These are phyloP conservation scores for Channa argus DNA, from an alignment of 2,113 vertebrate species.

Conservation along the genomic window DNA sequence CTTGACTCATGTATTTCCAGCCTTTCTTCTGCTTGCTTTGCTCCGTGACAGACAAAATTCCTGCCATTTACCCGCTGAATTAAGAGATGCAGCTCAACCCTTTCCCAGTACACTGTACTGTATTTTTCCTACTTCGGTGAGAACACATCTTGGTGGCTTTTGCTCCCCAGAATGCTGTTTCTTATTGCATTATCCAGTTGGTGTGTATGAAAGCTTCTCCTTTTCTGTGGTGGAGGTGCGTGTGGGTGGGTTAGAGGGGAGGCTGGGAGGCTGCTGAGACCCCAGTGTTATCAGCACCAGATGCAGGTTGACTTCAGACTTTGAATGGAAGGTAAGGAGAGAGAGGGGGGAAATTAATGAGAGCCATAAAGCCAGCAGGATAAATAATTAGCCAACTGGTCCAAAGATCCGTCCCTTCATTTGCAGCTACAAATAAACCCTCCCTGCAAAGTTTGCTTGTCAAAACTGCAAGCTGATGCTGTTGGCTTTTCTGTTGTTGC, in stretches of 20 bases:
- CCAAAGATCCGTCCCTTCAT: constrained; percentile 72
- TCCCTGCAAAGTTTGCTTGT: constrained; percentile 68
- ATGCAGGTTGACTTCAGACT: constrained; percentile 83
- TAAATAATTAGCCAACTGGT: constrained; percentile 84
- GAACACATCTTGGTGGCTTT: constrained; percentile 59
- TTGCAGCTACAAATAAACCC: constrained; percentile 70
- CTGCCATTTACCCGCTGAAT: constrained; percentile 17
- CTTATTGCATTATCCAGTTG: constrained; percentile 67
- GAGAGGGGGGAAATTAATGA: constrained; percentile 83
- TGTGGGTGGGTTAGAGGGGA: constrained; percentile 70
- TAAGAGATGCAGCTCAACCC: constrained; percentile 43
- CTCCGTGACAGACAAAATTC: not conserved
- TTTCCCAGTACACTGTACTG: constrained; percentile 19
- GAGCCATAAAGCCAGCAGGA: constrained; percentile 83
- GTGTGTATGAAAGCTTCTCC: constrained; percentile 65
- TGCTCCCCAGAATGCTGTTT: constrained; percentile 59
- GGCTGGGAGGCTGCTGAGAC: constrained; percentile 70
- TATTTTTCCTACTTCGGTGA: constrained; percentile 26
- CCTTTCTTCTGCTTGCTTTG: constrained; percentile 11
- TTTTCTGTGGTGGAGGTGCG: constrained; percentile 53
- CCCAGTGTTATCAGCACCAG: constrained; percentile 82
- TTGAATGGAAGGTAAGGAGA: constrained; percentile 82
- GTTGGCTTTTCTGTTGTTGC: constrained; percentile 14
- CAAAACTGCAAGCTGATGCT: constrained; percentile 52
- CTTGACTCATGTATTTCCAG: not conserved